phyloP scores from a whole-genome alignment of 1,140 invertebrate genomes.

The Zaprionus lachaisei region DNA sequence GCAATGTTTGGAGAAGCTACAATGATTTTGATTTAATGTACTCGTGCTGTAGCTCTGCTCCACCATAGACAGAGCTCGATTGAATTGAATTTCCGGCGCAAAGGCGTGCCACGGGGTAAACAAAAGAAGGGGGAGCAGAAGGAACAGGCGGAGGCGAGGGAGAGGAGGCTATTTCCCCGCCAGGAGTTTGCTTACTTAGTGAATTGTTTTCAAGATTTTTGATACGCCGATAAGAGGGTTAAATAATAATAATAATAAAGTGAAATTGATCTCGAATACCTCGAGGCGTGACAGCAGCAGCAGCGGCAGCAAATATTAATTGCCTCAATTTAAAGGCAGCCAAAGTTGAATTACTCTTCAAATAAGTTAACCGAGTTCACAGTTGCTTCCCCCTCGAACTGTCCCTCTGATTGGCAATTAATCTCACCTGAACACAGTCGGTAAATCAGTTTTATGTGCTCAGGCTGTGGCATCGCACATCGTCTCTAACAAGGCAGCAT shows the following conservation, averaged over 20 bases:
- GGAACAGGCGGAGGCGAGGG: too few species aligned
- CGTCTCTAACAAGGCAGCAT: background rate
- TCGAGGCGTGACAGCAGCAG: constrained; percentile 35
- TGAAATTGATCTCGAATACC: constrained; percentile 64
- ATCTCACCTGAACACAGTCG: constrained; percentile 27
- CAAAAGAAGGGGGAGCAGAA: background rate
- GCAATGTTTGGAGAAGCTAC: background rate
- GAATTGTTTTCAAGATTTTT: constrained; percentile 46
- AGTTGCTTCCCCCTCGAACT: background rate
- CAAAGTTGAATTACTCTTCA: constrained; percentile 65
- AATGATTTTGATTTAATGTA: constrained; percentile 57
- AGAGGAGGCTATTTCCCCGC: background rate
- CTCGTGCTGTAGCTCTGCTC: background rate
- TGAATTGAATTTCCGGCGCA: constrained; percentile 49
- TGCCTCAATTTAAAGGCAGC: constrained; percentile 46
- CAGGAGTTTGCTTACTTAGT: constrained; percentile 11
- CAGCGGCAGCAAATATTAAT: constrained; percentile 55
- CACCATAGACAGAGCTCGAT: constrained; percentile 53
- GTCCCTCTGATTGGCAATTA: constrained; percentile 40
- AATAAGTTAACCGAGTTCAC: constrained; percentile 25
- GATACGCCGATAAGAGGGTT: constrained; percentile 25
- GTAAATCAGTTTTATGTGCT: constrained; percentile 55
- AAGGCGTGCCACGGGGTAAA: background rate
- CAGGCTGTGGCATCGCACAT: background rate
- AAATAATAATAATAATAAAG: constrained; percentile 32